phyloP scores from a whole-genome alignment of 2,797 vertebrate species.

The Cyclura pinguis region DNA sequence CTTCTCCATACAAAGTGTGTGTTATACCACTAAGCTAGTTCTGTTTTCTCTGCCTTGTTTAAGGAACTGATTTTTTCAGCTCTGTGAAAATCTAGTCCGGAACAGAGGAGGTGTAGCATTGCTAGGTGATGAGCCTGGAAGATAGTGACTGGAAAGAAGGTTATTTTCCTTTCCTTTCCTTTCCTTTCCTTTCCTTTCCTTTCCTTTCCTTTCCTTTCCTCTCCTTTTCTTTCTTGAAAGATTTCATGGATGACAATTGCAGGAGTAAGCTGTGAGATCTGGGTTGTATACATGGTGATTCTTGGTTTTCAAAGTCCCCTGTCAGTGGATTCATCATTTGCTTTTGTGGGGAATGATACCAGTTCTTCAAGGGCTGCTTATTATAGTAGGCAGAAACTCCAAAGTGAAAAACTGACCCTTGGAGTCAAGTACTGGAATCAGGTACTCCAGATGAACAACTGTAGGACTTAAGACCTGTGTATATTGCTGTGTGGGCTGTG shows the following conservation, averaged over 20 bases:
- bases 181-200: background rate
- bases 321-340: background rate
- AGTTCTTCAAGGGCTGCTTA: constrained; percentile 2
- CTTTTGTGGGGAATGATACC: background rate
- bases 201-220: background rate
- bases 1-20: no score
- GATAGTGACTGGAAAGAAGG: background rate
- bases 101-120: background rate
- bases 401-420: constrained; percentile 2
- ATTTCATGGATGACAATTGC: constrained; percentile 10
- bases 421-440: constrained; percentile 32
- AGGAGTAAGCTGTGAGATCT: background rate
- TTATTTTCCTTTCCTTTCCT: background rate
- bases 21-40: background rate
- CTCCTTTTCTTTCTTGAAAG: constrained; percentile 20
- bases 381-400: background rate
- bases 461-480: no score
- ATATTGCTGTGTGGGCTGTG: constrained; percentile 38
- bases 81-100: background rate
- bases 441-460: background rate
- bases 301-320: background rate
- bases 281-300: background rate
- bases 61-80: background rate
- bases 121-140: background rate
- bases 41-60: background rate